Evolutionary conservation across 2,888 invertebrate genomes (phyloP), one percentile per base, ranked within the genome.

Genomic region (Blastobasis adustella): DNA sequence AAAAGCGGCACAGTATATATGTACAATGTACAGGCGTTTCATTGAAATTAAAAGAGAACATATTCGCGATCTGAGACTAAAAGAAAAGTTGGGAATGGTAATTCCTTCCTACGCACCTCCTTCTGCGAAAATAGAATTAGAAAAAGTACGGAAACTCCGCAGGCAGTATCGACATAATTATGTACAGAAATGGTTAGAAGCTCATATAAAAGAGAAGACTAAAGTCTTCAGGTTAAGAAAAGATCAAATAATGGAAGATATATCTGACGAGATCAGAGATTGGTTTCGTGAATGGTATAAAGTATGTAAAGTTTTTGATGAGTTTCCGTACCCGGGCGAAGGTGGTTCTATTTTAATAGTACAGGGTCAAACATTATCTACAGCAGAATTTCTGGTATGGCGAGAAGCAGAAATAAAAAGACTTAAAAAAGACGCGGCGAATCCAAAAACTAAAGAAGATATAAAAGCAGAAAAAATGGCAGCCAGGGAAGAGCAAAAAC

Each of bases 221-320:
- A 80, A 88, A 10, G 79, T 91, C 23, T 65, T 91, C 23, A 71
- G 76, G 57, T 76, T 91, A 4, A 76, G 90, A 47, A 84, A 88
- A 62, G 91, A 90, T 5, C 84, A 90, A 42, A 84, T 95, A 57
- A 91, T 93, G 79, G 95, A 95, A 67, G 93, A 93, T 61, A 93
- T 95, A 71, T 91, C 92, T 43, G 92, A 91, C 57, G 94, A 95
- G 82, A 91, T 96, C 52, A 87, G 93, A 53, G 91, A 92, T 65
- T 95, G 95, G 95, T 93, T 94, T 67, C 71, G 87, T 47, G 82
- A 91, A 51, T 94, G 93, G 92, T 88, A 93, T 76, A 73, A 76
- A 44, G 71, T 73, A 53, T 72, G 85, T 0, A 84, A 86, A 37
- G 76, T 86, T 47, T 94, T 95, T 68, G 95, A 95, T 55, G 92